Conservation (phyloP, 2,888 invertebrate species). For the Nebria salina region DNA sequence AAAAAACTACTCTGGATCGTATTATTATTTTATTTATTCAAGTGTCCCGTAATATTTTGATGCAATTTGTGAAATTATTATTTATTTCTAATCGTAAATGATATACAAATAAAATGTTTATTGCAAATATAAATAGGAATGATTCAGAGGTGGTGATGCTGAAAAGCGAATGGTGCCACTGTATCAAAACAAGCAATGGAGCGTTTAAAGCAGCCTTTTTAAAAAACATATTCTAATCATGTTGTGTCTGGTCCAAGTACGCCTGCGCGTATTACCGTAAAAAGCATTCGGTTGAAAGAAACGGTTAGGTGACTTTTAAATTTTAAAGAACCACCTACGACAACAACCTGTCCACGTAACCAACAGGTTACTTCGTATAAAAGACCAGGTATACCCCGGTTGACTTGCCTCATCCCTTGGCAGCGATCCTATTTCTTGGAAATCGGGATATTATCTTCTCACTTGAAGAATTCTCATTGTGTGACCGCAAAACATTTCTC, state of each 20-base stretch:
- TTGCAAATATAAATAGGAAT: not conserved
- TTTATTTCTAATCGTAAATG: too few species aligned
- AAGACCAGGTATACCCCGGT: not conserved
- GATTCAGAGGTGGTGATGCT: not conserved
- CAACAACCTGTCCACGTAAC: not conserved
- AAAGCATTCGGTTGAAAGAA: not conserved
- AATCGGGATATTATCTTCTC: constrained; percentile 24
- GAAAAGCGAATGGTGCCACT: too few species aligned
- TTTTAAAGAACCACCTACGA: constrained; percentile 42
- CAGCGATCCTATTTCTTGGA: constrained; percentile 3
- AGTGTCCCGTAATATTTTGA: too few species aligned
- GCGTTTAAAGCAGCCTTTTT: constrained; percentile 13
- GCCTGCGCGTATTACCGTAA: constrained; percentile 36
- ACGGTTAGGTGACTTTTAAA: constrained; percentile 33
- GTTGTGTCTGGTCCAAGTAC: constrained; percentile 6
- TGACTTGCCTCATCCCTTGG: not conserved
- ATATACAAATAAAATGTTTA: too few species aligned
- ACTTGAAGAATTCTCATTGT: constrained; percentile 26
- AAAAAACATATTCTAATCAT: not conserved
- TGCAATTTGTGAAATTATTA: too few species aligned
- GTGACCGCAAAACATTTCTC: constrained; percentile 27
- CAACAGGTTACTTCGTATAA: constrained; percentile 23
- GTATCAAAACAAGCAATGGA: constrained; percentile 21
- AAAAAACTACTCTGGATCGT: not conserved
- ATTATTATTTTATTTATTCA: too few species aligned